Percentiles rank a stretch among this genome's conserved stretches.
Conservation (phyloP, 2,113 vertebrate genomes). For the Egretta garzetta region DNA sequence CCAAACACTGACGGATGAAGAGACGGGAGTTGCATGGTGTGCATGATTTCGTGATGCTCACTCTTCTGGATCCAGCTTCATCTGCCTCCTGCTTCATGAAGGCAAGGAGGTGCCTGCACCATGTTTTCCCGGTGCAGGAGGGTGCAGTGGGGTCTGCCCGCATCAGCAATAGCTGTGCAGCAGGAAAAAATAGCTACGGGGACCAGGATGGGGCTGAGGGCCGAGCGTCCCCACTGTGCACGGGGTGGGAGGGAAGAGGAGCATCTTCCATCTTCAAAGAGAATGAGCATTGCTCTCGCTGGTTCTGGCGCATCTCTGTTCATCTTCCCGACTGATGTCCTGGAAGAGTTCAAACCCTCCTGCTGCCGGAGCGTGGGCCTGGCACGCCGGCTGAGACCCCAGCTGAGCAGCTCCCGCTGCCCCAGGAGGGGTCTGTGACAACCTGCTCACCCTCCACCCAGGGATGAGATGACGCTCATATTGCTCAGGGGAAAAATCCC, state of each 20-base stretch:
- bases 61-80: background rate
- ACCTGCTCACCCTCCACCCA: background rate
- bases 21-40: accelerated
- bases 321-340: background rate
- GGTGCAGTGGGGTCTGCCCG: background rate
- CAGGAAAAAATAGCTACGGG: background rate
- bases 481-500: background rate
- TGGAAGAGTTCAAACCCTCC: background rate
- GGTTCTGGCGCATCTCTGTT: background rate
- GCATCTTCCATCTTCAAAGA: background rate
- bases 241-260: background rate
- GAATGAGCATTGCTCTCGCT: background rate
- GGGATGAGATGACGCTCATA: background rate
- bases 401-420: background rate
- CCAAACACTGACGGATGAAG: accelerated
- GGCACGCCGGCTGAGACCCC: background rate
- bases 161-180: background rate
- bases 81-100: background rate
- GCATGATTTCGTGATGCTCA: accelerated
- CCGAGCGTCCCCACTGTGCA: background rate
- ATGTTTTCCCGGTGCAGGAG: no score
- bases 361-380: background rate
- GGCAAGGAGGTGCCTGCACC: accelerated
- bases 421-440: background rate
- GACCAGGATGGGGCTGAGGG: background rate